A percentile compares a stretch with the other conserved stretches of the same genome.
Conservation (phyloP, 2,797 vertebrate species). For the Halcyon smyrnensis region DNA sequence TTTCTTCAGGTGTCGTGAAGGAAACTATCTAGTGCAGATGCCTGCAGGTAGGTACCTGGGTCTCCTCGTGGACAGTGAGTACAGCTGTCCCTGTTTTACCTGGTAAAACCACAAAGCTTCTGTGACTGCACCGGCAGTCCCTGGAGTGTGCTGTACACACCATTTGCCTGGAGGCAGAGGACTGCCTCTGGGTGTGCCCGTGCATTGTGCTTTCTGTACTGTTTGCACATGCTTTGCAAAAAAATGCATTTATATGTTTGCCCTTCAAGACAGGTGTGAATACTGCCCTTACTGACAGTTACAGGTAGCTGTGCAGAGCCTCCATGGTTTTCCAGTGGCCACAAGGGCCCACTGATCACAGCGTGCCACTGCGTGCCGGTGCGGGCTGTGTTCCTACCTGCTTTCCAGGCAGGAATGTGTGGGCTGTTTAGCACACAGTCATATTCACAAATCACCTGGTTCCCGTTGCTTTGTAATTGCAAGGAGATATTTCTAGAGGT, state of each 20-base stretch:
- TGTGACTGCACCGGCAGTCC: background rate
- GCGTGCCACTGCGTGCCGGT: rapidly evolving
- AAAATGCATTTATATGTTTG: background rate
- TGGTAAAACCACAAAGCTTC: background rate
- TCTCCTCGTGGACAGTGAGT: background rate
- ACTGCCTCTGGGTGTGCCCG: rapidly evolving
- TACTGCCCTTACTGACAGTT: background rate
- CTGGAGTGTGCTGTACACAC: background rate
- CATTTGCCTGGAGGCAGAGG: background rate
- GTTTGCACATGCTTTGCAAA: background rate
- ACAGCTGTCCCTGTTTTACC: background rate
- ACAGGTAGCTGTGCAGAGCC: background rate
- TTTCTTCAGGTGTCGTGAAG: background rate
- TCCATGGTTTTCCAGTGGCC: rapidly evolving
- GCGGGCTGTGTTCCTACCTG: rapidly evolving
- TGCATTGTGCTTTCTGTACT: rapidly evolving
- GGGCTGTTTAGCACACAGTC: background rate
- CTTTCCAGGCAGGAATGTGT: background rate
- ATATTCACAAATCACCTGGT: background rate
- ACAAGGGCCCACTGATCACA: rapidly evolving
- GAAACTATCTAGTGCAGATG: background rate
- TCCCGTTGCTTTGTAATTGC: background rate
- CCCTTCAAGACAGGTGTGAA: background rate
- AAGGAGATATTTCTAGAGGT: background rate
- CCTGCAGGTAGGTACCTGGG: background rate